Base-by-base conservation (phyloP, 2,113 vertebrate species). In the Onychostruthus taczanowskii region DNA sequence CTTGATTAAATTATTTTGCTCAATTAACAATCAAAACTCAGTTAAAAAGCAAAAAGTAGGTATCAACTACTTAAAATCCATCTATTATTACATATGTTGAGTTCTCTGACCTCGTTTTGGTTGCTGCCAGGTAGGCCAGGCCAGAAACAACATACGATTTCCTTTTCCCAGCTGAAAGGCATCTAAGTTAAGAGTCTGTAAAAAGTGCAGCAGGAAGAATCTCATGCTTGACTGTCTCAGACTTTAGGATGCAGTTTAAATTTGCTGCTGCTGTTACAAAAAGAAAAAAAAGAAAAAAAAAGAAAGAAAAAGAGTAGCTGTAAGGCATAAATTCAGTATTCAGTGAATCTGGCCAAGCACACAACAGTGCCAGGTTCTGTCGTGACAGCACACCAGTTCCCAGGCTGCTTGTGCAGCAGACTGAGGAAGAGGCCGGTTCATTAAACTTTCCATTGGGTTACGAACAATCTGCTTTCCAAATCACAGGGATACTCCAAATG, bases 101-200 rank as follows among this genome's bases (percentile, higher is more conserved):
- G 47, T 74, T 63, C 78, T 73, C 47, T 90, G 91, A 84, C 73
- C 84, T 84, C 26, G 1, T 89, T 94, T 76, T 77, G 15, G 58
- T 70, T 81, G 64, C 49, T 90, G 92, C 82, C 93, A 96, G 90
- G 74, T 59, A 93, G 33, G 61, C 30, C 63, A 81, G 53, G 87
- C 95, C 94, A 97, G 93, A 93, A 95, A 95, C 43, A 95, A 94
- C 84, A 96, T 9, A 21, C 0, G 1, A 74, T 94, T 96, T 96
- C 87, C 89, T 95, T 67, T 84, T 86, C 84, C 72, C 64, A 68
- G 61, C 94, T 84, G 89, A 94, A 90, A 96, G 53, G 63, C 90
- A 87, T 87, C 53, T 9, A 33, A 94, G 55, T 67, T 66, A 80
- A 91, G 58, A 89, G 63, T 43, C 70, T 91, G 93, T 61, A 90